Evolutionary conservation across 2,888 invertebrate species (phyloP).

Genomic region (Agrotis ipsilon): DNA sequence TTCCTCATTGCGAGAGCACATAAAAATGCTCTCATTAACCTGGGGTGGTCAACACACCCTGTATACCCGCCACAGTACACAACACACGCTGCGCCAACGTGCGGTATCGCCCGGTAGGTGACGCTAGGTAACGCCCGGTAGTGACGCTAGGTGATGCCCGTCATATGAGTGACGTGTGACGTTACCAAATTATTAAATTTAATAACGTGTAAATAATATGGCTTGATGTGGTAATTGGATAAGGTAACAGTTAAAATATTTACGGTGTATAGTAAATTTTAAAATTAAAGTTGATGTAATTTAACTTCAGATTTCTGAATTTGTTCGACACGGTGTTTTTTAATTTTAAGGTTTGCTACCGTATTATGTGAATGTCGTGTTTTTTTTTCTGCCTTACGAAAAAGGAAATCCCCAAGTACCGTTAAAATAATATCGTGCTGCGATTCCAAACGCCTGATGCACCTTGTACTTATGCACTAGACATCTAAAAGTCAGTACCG

Average conservation of each 20-base stretch:
- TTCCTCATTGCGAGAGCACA: constrained; percentile 90
- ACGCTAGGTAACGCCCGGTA: neutral
- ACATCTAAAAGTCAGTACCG: too few species aligned
- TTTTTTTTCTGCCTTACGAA: too few species aligned
- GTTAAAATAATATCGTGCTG: too few species aligned
- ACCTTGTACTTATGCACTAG: too few species aligned
- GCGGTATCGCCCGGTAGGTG: constrained; percentile 27
- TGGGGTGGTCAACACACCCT: constrained; percentile 83
- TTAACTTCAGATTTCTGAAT: too few species aligned
- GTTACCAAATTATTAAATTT: constrained; percentile 34
- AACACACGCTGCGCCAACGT: constrained; percentile 46
- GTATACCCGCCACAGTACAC: constrained; percentile 46
- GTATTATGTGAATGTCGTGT: too few species aligned
- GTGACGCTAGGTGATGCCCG: neutral
- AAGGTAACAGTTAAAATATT: neutral
- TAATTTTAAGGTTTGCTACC: too few species aligned
- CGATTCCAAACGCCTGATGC: too few species aligned
- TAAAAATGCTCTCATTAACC: constrained; percentile 91
- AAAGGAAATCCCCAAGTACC: too few species aligned
- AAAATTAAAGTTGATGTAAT: neutral
- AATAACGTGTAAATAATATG: constrained; percentile 24
- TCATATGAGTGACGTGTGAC: constrained; percentile 33
- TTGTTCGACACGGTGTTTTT: too few species aligned
- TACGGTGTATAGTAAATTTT: neutral
- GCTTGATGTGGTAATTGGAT: constrained; percentile 10